Conservation (phyloP, 2,797 vertebrate genomes). For the Adrianichthys oophorus region DNA sequence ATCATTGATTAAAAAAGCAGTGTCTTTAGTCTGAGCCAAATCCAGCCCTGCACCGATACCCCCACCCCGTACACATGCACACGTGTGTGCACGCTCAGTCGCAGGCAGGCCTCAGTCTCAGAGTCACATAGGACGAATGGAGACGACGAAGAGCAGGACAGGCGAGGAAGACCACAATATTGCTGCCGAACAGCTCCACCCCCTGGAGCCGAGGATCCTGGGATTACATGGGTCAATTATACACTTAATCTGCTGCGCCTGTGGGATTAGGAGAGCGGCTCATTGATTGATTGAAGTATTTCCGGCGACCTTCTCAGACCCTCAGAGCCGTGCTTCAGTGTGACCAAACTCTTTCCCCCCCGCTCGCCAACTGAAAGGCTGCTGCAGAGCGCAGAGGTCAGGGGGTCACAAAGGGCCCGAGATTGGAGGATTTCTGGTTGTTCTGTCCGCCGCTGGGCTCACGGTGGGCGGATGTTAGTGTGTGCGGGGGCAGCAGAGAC, state of each 20-base stretch:
- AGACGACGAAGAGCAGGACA: conserved; percentile 1
- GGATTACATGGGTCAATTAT: conserved; percentile 99
- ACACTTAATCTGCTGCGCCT: conserved; percentile 91
- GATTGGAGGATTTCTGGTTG: conserved; percentile 56
- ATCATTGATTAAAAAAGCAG: conserved; percentile 98
- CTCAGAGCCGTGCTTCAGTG: conserved; percentile 76
- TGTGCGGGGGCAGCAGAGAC: conserved; percentile 9
- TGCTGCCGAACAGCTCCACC: conserved; percentile 9
- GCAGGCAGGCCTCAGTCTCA: conserved; percentile 4
- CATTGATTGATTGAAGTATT: conserved; percentile 94
- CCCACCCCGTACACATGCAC: background rate
- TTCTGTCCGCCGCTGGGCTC: conserved; percentile 19
- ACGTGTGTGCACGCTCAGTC: background rate
- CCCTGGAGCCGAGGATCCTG: conserved; percentile 80
- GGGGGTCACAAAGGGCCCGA: conserved; percentile 47
- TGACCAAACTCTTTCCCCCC: conserved; percentile 64
- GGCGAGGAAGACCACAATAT: conserved; percentile 28
- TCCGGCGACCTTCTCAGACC: conserved; percentile 94
- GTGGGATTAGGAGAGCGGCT: conserved; percentile 86
- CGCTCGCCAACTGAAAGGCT: conserved; percentile 48
- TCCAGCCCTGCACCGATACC: conserved; percentile 80
- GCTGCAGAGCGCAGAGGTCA: conserved; percentile 35
- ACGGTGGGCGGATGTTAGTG: conserved; percentile 4
- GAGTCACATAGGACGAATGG: conserved; percentile 1
- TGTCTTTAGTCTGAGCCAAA: conserved; percentile 87